Base-by-base conservation (phyloP, 2,888 invertebrate genomes). In the Petrolisthes manimaculis region DNA sequence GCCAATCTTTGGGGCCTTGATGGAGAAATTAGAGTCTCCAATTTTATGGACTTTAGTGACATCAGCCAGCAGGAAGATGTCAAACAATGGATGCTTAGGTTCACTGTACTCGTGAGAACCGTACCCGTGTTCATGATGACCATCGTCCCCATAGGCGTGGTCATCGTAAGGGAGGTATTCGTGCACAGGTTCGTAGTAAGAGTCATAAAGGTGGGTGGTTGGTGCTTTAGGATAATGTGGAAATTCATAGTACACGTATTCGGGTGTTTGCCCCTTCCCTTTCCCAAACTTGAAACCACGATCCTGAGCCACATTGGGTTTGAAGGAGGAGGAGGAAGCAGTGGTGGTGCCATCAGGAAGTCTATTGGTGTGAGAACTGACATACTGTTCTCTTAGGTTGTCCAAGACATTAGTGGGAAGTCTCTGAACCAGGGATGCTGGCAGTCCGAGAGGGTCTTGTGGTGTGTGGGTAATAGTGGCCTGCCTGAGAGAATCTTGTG, bases 1-100 rank as follows among this genome's bases (percentile, higher is more conserved):
- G 8, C 90, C 90, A 53, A 90, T 86, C 67, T 88, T 89, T 9
- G 90, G 90, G 18, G 85, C 84, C 77, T 89, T 88, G 83, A 90
- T 51, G 8, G 90, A 90, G n/a, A 88, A 71, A 56, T 90, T 89
- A 9, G 54, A 55, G 24, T 90, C 83, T 3, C 90, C 90, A 5
- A 86, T 37, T 69, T 90, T 89, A 56, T 88, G 18, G 4, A 90
- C 86, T n/a, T 88, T 83, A 14, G 88, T 88, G n/a, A 86, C 67
- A 74, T 90, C 88, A 6, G 89, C 83, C n/a, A 90, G 84, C 51
- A 90, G 82, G 77, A 75, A 88, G 51, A 90, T 53, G 37, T 90
- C 90, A 37, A 90, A 77, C n/a, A 89, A 81, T 18, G 89, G 89
- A 24, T 84, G 54, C 24, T 75, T 82, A 14, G 61, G 18, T 18